Evolutionary conservation across 2,797 vertebrate genomes (phyloP), one percentile per base, ranked within the genome.

Genomic region (Tenualosa thibaudeaui): DNA sequence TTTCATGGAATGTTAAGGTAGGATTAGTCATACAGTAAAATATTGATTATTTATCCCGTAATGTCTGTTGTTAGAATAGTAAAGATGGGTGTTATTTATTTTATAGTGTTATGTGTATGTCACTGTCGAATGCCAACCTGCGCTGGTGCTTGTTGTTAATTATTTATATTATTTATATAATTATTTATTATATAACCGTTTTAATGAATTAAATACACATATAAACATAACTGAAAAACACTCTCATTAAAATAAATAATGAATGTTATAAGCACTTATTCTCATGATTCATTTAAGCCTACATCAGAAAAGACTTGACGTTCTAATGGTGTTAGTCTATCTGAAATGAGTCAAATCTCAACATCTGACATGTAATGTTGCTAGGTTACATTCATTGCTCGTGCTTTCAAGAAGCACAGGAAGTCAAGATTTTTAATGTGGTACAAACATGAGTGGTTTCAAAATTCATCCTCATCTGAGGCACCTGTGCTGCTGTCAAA

Each of bases 401-500:
- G 37, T 15, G 22, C 43, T 24, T 78, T 40, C 7, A 19, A 22
- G 71, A 78, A 22, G 40, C 71, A 71, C 65, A 78, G 71, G 71
- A 78, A 78, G 40, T n/a, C 17, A 43, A 43, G 71, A 78, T 78
- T 75, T 71, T 13, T 78, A 46, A 46, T 78, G 71, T 78, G 71
- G 71, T 75, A 37, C 37, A 75, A 40, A 56, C 54, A 3, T 43
- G 68, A 43, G 15, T 40, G 31, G 13, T 37, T 78, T 78, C 37
- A 78, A 37, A 71, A 91, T 91, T 93, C 92, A 91, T 87, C 49
- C 49, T 60, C 53, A 49, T 60, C 53, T 43, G 26, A 37, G 31
- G 5, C 37, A 78, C 71, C 71, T 78, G 6, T 19, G 31, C 40
- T 19, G 37, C 19, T 78, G 37, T 46, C 71, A 78, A 78, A 78